Percentiles rank a stretch among this genome's conserved stretches.
phyloP scores from a whole-genome alignment of 2,113 vertebrate genomes.

The Nannospalax galili region DNA sequence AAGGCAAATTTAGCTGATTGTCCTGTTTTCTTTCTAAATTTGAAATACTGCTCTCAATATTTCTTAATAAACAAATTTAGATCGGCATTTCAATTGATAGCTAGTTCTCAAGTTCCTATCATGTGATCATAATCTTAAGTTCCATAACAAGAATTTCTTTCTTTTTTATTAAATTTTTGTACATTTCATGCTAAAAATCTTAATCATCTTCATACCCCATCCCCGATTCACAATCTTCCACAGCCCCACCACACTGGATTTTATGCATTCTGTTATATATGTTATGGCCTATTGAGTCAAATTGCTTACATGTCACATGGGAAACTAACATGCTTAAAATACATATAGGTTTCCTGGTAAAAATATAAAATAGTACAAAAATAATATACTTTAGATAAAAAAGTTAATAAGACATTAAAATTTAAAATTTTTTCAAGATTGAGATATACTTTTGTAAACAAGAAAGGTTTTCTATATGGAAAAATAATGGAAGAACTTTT shows the following conservation, averaged over 20 bases:
- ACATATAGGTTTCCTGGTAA: background rate
- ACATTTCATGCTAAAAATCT: no score
- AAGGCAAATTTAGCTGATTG: conserved; percentile 20
- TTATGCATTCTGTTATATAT: no score
- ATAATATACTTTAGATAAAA: background rate
- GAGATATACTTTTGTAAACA: background rate
- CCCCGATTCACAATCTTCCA: no score
- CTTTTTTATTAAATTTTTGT: no score
- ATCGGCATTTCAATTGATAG: background rate
- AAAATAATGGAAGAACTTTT: background rate
- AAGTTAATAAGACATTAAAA: background rate
- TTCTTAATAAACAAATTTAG: background rate
- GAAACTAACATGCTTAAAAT: background rate
- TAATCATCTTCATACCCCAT: no score
- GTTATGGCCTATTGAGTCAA: no score
- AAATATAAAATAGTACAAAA: no score
- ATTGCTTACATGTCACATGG: background rate
- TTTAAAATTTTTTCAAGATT: background rate
- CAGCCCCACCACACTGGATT: no score
- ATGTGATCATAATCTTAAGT: background rate
- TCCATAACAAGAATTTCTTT: background rate
- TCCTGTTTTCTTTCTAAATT: background rate
- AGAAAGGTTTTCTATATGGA: background rate
- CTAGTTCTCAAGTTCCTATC: background rate
- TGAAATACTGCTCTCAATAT: background rate